phyloP scores from a whole-genome alignment of 2,888 invertebrate genomes.

The Lasioglossum calceatum region DNA sequence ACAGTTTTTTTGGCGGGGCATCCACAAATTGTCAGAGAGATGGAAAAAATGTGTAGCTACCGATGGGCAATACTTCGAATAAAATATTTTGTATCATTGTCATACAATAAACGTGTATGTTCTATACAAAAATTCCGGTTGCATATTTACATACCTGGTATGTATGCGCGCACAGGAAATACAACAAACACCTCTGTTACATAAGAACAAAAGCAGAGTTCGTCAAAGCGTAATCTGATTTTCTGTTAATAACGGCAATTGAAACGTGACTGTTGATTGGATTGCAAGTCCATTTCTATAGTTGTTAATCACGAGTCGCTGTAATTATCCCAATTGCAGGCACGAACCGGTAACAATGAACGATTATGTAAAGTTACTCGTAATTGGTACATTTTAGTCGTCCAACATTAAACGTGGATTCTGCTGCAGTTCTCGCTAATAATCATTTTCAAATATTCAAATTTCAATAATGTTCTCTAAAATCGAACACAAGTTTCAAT shows the following conservation, averaged over 20 bases:
- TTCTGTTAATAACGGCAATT: not conserved
- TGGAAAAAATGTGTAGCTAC: too few relatives aligned
- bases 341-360: not conserved
- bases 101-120: too few relatives aligned
- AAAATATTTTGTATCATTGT: too few relatives aligned
- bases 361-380: constrained; percentile 1
- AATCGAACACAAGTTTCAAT: too few relatives aligned
- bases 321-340: not conserved
- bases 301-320: not conserved
- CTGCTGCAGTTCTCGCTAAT: not conserved
- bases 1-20: too few relatives aligned
- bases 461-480: too few relatives aligned
- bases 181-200: not conserved
- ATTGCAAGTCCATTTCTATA: not conserved
- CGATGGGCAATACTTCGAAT: too few relatives aligned
- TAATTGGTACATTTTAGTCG: not conserved
- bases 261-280: not conserved
- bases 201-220: not conserved
- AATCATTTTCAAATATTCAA: too few relatives aligned
- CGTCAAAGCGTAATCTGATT: not conserved
- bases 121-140: too few relatives aligned
- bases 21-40: too few relatives aligned
- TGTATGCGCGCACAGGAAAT: not conserved
- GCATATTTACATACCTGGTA: too few relatives aligned
- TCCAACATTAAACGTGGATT: not conserved